These are phyloP conservation scores for Tortricodes alternella DNA, from an alignment of 2,888 invertebrate species.

Conservation along the genomic window DNA sequence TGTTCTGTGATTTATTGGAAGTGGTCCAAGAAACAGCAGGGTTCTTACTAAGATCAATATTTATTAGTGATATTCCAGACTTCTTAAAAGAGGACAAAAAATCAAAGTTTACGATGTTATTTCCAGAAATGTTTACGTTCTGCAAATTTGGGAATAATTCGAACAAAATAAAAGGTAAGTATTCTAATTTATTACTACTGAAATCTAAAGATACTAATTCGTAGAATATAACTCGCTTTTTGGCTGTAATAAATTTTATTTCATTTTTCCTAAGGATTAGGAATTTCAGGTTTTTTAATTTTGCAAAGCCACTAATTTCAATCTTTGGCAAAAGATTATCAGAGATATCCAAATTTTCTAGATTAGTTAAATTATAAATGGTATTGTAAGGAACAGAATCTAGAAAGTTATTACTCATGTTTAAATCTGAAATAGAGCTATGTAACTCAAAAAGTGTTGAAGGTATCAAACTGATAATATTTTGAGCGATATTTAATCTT, in stretches of 20 bases:
- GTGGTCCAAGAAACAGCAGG: constrained; percentile 64
- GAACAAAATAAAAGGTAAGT: constrained; percentile 60
- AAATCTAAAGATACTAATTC: constrained; percentile 67
- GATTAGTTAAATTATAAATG: constrained; percentile 86
- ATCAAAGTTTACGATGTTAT: constrained; percentile 67
- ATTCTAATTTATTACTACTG: constrained; percentile 67
- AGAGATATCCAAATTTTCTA: constrained; percentile 88
- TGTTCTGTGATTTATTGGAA: constrained; percentile 54
- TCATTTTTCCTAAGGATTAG: constrained; percentile 71
- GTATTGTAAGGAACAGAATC: constrained; percentile 90
- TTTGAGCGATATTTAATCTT: constrained; percentile 88
- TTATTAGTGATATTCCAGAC: constrained; percentile 58
- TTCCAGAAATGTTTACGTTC: constrained; percentile 70
- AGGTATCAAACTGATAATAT: constrained; percentile 85
- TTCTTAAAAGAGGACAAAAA: constrained; percentile 61
- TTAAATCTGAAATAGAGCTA: constrained; percentile 88
- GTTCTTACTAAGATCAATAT: constrained; percentile 73
- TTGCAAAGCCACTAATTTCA: constrained; percentile 84
- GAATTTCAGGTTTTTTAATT: constrained; percentile 63
- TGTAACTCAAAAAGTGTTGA: constrained; percentile 85
- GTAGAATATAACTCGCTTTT: constrained; percentile 61
- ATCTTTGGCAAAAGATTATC: constrained; percentile 86
- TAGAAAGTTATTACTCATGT: constrained; percentile 88
- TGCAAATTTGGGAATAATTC: constrained; percentile 73
- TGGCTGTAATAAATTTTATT: constrained; percentile 61